A percentile compares a stretch with the other conserved stretches of the same genome.
Conservation (phyloP, 92 coral and sea anemone species). For the Isaurus tuberculatus region DNA sequence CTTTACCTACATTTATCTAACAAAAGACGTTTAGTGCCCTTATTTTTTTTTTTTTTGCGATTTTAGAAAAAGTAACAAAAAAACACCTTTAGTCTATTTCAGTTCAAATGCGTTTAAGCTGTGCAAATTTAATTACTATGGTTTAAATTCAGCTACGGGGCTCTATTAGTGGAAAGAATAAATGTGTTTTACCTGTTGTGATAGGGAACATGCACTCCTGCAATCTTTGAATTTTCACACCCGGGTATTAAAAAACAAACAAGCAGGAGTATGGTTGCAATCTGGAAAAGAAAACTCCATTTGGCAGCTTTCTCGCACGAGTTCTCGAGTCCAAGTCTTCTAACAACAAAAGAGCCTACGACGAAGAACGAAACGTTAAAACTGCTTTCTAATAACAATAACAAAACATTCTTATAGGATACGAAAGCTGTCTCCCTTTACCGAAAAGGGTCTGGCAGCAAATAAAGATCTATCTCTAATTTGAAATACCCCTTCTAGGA, state of each 20-base stretch:
- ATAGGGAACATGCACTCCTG: constrained; percentile 19
- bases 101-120: not conserved
- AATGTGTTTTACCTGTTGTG: constrained; percentile 14
- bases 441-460: too few species aligned
- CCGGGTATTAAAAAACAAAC: constrained; percentile 23
- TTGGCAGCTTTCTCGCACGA: constrained; percentile 38
- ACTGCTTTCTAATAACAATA: not conserved
- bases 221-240: constrained; percentile 25
- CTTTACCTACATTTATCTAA: too few species aligned
- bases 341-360: constrained; percentile 23
- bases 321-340: constrained; percentile 20
- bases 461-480: too few species aligned
- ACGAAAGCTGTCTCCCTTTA: too few species aligned
- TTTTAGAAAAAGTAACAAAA: too few species aligned
- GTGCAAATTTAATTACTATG: not conserved
- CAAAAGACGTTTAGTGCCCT: too few species aligned
- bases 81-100: too few species aligned
- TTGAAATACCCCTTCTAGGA: too few species aligned
- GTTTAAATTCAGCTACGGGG: not conserved
- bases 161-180: not conserved
- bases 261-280: not conserved
- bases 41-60: too few species aligned
- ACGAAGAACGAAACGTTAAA: not conserved
- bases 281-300: constrained; percentile 21
- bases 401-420: too few species aligned